Evolutionary conservation across 2,113 vertebrate genomes (phyloP).

Genomic region (Dolichotis patagonum): DNA sequence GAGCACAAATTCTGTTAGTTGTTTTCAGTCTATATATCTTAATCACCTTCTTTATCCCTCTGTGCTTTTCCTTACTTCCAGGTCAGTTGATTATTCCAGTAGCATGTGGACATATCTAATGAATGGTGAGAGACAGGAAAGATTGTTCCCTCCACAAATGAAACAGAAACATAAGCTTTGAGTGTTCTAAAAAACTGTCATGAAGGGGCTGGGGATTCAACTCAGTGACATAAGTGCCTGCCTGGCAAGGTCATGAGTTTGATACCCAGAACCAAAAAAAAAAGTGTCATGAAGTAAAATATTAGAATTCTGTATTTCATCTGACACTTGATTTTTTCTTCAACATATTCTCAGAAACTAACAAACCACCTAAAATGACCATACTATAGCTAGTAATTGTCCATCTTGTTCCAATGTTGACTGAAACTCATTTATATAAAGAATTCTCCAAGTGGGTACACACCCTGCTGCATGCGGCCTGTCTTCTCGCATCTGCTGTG

Average conservation of each 20-base stretch:
- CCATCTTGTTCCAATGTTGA: background rate
- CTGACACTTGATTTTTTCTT: background rate
- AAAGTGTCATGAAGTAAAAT: background rate
- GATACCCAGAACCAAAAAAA: too few relatives aligned
- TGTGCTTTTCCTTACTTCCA: background rate
- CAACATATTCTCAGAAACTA: background rate
- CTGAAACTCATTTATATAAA: background rate
- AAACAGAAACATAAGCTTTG: background rate
- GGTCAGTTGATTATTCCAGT: background rate
- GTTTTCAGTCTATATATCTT: background rate
- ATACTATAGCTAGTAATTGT: background rate
- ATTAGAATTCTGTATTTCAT: background rate
- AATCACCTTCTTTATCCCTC: background rate
- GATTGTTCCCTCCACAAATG: background rate
- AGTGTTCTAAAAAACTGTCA: background rate
- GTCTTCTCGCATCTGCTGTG: slow-evolving; percentile 10
- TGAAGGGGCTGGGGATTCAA: background rate
- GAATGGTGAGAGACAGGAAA: background rate
- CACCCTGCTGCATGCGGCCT: background rate
- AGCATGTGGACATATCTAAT: background rate
- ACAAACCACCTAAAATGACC: background rate
- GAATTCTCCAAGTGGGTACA: background rate
- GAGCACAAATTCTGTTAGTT: background rate
- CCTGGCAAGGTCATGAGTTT: too few relatives aligned
- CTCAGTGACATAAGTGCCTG: too few relatives aligned